Evolutionary conservation across 1,140 invertebrate species (phyloP), one percentile per base, ranked within the genome.

Genomic region (Drosophila pachea): DNA sequence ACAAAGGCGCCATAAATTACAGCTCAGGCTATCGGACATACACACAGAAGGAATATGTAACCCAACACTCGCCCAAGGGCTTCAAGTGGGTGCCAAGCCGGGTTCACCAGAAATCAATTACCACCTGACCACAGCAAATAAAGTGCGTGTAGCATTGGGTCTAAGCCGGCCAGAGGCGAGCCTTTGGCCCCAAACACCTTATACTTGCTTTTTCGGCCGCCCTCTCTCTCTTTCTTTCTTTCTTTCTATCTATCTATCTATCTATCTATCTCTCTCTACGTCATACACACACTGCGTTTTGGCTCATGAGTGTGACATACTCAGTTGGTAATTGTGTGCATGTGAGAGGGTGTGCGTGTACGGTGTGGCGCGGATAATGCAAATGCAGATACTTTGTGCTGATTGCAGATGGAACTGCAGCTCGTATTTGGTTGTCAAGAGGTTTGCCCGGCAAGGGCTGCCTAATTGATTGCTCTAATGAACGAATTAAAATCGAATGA

Each of bases 21-120:
- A 36, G 11, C 56, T 52, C 14, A 38, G 49, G 35, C 45, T 58
- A 35, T 14, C 49, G 12, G 33, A 22, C 33, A 38, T 33, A 6
- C 35, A 9, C 50, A 5, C n/a, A 14, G 8, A 42, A 55, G 14
- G 32, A 29, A 36, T 12, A 55, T 9, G 36, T 36, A 29, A n/a
- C n/a, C n/a, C n/a, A n/a, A n/a, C n/a, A 8, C 5, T 42, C 22
- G 40, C 40, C 40, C 6, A 12, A 14, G 12, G 40, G 7, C n/a
- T 14, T 43, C n/a, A 5, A 42, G 11, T 40, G 40, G 40, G 29
- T 16, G 43, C 7, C 7, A 53, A 43, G 35, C 52, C 65, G 62
- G 54, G 63, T 54, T 67, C 63, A 55, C 38, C 55, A 45, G 65
- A 73, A 73, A 73, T 68, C 70, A 68, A 73, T 73, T 68, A 63